Evolutionary conservation across 2,888 invertebrate genomes (phyloP), one percentile per base, ranked within the genome.

Genomic region (Caenorhabditis sulstoni): DNA sequence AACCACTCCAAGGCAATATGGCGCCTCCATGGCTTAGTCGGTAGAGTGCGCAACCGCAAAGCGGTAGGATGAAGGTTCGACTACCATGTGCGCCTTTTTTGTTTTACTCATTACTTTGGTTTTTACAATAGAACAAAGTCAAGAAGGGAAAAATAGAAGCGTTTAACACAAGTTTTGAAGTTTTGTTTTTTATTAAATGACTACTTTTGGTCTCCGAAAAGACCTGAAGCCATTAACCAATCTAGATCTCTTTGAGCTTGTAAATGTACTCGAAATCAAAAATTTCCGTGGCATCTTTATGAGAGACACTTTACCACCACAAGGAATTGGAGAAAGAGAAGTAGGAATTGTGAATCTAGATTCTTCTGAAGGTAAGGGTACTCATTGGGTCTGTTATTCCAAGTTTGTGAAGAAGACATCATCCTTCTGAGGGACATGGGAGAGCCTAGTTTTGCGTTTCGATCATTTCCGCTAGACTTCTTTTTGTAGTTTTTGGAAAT

Each of bases 231-330:
- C 71, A 53, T 49, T 78, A 61, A 71, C 71, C 39, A 73, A 78
- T 64, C 35, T 55, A 41, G 65, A 78, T 41, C 71, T 73, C 61
- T 11, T 39, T 39, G 66, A 66, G 18, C 47, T 78, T 23, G 67
- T 73, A 39, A 50, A 73, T 29, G 35, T 35, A 55, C 61, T 75
- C 20, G 49, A 61, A 44, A 59, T 75, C 58, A 59, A 66, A 22
- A 67, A 67, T 65, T 79, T 79, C 71, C 58, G 79, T 18, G 79
- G 79, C 7, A 22, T 74, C n/a, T 79, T 79, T 47, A 79, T 79
- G 79, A 14, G 77, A 65, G 77, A 79, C 22, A 68, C 67, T 66
- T 58, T 73, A 29, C 79, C 78, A 52, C 29, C 20, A 41, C 37
- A 59, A 61, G 61, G 53, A 58, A 66, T 67, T 55, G 55, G 61